Base-by-base conservation (phyloP, 2,888 invertebrate species). In the Acronicta aceris region DNA sequence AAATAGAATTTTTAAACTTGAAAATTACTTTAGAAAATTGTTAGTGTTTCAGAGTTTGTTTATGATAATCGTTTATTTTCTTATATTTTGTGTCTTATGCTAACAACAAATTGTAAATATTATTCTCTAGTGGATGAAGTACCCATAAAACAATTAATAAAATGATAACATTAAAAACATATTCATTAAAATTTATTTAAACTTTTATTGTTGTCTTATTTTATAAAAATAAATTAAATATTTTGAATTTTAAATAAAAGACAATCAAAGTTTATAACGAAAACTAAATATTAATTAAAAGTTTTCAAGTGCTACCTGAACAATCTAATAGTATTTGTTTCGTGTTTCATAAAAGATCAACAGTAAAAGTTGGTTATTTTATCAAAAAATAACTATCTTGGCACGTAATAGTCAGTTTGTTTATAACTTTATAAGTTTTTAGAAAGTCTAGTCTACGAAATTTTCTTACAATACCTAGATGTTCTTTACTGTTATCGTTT, bases 261-360 rank as follows among this genome's bases (percentile, higher is more conserved):
- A 33, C 8, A 43, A 36, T 43, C 38, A 48, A 63, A 63, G 30
- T 68, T 71, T 42, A 30, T 36, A 67, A 54, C 15, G 15, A 45
- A 65, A 65, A 59, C 58, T 55, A 61, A 38, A 65, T 61, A 72
- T 59, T 61, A 45, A 57, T 69, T 65, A 64, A 54, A 63, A 60
- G 59, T 21, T 58, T 54, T 47, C 8, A n/a, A 45, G n/a, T 21
- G 53, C 54, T 38, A 41, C 8, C 16, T 12, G 12, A 49, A 49
- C 36, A 27, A 57, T 47, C 62, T 60, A 58, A 52, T 59, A 53
- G 33, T 51, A 38, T 16, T 67, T 56, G n/a, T 13, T 17, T 33
- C 16, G 48, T 68, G 45, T 57, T 62, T 17, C 38, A 36, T 8
- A 42, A 33, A 33, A 54, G 16, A 66, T 51, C 40, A 62, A 54